A percentile compares a stretch with the other conserved stretches of the same genome.
These are phyloP conservation scores for Hyperoplus immaculatus DNA, from an alignment of 2,797 vertebrate species.

Conservation along the genomic window DNA sequence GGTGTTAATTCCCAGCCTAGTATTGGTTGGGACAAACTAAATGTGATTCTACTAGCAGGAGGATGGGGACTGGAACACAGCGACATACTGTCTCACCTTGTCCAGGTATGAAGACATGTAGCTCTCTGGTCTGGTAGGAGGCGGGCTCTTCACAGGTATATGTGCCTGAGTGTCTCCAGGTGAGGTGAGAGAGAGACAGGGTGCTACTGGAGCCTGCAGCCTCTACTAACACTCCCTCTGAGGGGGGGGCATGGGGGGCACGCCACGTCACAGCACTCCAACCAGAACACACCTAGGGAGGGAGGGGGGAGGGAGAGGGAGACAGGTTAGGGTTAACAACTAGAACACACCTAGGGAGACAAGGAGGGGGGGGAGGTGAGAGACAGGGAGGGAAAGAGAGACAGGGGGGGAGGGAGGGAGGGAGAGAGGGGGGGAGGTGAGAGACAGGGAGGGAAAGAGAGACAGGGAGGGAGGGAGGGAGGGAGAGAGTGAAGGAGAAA, in stretches of 20 bases:
- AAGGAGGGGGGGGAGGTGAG: not conserved
- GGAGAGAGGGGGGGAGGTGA: too few species aligned
- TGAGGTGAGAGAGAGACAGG: slow-evolving; percentile 84
- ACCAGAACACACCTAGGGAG: slow-evolving; percentile 82
- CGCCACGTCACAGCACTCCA: slow-evolving; percentile 85
- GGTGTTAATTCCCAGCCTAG: too few species aligned
- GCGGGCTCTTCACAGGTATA: slow-evolving; percentile 85
- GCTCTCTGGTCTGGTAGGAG: slow-evolving; percentile 64
- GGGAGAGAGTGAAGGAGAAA: not conserved
- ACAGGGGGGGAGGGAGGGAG: not conserved
- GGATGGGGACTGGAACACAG: too few species aligned
- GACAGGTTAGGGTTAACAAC: not conserved
- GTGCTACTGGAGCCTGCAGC: slow-evolving; percentile 78
- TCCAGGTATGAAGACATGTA: slow-evolving; percentile 92
- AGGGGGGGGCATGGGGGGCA: slow-evolving; percentile 48
- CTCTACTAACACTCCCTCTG: slow-evolving; percentile 60
- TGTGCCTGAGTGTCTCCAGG: slow-evolving; percentile 87
- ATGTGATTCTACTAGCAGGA: too few species aligned
- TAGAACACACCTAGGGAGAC: not conserved
- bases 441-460: too few species aligned
- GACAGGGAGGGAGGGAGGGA: not conserved
- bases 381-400: not conserved
- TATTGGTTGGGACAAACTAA: too few species aligned
- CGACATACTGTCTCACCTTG: slow-evolving; percentile 80
- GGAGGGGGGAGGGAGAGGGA: not conserved